phyloP scores from a whole-genome alignment of 2,797 vertebrate species.

The Alfaro cultratus region DNA sequence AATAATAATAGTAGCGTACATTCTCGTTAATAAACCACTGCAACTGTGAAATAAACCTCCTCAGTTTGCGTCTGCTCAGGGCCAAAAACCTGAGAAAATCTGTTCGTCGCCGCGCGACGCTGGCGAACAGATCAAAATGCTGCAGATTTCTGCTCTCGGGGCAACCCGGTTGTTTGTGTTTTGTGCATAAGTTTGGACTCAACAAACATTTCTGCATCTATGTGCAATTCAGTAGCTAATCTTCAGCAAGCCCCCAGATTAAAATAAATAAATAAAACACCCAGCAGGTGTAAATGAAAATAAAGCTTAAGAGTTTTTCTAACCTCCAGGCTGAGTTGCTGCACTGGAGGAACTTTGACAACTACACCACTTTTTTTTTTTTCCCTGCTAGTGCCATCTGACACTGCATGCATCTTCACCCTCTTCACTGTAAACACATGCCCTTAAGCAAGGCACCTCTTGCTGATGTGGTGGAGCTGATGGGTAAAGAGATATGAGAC shows the following conservation, averaged over 20 bases:
- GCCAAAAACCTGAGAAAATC: constrained; percentile 9
- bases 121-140: constrained; percentile 35
- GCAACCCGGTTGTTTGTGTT: neutral
- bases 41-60: constrained; percentile 15
- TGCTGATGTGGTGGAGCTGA: constrained; percentile 11
- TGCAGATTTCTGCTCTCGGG: constrained; percentile 5
- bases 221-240: neutral
- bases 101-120: constrained; percentile 32
- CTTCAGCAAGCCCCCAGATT: neutral
- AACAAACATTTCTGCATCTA: neutral
- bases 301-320: neutral
- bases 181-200: constrained; percentile 1
- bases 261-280: neutral
- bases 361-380: constrained; percentile 5
- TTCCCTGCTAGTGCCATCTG: neutral
- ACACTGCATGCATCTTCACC: neutral
- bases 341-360: constrained; percentile 18
- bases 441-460: constrained; percentile 64
- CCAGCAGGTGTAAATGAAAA: constrained; percentile 2
- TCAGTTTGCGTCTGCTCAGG: constrained; percentile 21
- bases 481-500: constrained; percentile 24
- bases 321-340: constrained; percentile 2
- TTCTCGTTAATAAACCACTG: neutral
- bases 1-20: neutral
- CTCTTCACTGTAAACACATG: constrained; percentile 23